Evolutionary conservation across 2,113 vertebrate genomes (phyloP).

Genomic region (Xiphorhynchus elegans): DNA sequence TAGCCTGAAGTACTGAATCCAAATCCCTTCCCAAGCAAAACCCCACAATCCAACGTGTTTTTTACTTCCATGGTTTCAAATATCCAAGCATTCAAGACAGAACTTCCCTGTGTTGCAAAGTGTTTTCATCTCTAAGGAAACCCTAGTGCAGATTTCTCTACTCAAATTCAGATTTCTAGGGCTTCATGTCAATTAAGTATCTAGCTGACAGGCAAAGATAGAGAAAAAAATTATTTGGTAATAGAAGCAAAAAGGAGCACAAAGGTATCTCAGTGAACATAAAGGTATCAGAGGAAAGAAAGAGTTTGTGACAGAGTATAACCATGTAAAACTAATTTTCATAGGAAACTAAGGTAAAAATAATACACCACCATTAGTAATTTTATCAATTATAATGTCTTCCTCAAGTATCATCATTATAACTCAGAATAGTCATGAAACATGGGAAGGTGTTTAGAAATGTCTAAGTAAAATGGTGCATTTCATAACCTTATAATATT

Average conservation of each 20-base stretch:
- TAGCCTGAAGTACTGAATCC: not conserved
- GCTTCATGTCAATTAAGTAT: not conserved
- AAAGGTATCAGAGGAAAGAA: not conserved
- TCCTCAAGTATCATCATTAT: not conserved
- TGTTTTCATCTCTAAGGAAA: not conserved
- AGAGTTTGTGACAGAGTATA: not conserved
- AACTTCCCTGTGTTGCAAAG: not conserved
- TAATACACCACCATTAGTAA: not conserved
- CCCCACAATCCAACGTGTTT: accelerated
- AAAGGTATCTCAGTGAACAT: not conserved
- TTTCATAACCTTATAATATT: not conserved
- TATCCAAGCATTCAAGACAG: not conserved
- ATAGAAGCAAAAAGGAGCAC: not conserved
- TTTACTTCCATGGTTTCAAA: not conserved
- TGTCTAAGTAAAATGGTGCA: not conserved
- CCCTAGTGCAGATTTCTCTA: not conserved
- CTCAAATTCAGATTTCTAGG: not conserved
- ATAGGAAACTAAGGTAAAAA: not conserved
- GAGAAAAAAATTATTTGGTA: not conserved
- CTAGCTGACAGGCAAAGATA: not conserved
- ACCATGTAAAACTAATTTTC: not conserved
- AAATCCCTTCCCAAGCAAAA: not conserved
- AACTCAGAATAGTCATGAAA: not conserved
- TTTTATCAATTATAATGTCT: not conserved
- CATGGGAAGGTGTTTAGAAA: not conserved